Base-by-base conservation (phyloP, 2,888 invertebrate genomes). In the Osmoderma eremita region DNA sequence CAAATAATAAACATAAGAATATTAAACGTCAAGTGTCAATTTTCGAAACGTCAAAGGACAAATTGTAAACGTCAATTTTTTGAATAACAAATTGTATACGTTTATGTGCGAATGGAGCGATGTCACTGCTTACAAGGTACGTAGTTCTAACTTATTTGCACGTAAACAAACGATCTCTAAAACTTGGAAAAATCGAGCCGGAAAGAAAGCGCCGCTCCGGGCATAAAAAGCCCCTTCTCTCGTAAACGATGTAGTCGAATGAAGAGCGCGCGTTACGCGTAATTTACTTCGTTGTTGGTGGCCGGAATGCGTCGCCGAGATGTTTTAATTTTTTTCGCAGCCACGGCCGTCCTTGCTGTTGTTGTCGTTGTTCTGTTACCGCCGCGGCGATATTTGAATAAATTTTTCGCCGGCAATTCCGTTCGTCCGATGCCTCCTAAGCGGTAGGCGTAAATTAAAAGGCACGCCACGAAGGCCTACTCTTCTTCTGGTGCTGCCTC, bases 221-320 rank as follows among this genome's bases (percentile, higher is more conserved):
- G 67, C 71, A 70, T 71, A 72, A 73, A 74, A 70, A 30, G 30
- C 30, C 30, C 30, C 73, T n/a, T n/a, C n/a, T 70, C 70, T 70
- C 70, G 72, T 73, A 73, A 79, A 75, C 76, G 75, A 80, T 79
- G 78, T 79, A 78, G 78, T 76, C 73, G 79, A 79, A 79, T 77
- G 77, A 77, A 77, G 77, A 72, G 75, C 76, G 77, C 71, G 75
- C 76, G 58, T 63, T 72, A 75, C 75, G 75, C 75, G 71, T 74
- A 75, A 75, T 75, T 75, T 75, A 74, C 70, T 73, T 70, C 67
- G 70, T 72, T 71, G 72, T 70, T 72, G 66, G 70, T 70, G 70
- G 68, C 70, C 70, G 68, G 70, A 69, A 70, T 67, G 65, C 65
- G 65, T 54, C 65, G 56, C 45, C 18, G 58, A 39, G 65, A 51